These are phyloP conservation scores for Metalampra italica DNA, from an alignment of 2,888 invertebrate species.

Conservation along the genomic window DNA sequence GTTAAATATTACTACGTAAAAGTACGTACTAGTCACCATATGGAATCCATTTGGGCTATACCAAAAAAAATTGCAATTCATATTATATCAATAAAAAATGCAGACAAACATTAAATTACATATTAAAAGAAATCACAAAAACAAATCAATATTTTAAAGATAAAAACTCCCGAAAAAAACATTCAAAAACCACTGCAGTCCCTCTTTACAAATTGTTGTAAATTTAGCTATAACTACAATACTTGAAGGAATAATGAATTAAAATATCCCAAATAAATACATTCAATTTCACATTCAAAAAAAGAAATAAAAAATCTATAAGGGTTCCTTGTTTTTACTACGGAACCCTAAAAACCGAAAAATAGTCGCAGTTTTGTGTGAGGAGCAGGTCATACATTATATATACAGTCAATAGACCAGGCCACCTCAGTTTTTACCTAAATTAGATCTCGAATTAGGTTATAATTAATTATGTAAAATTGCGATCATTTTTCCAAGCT, in stretches of 20 bases:
- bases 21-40: neutral
- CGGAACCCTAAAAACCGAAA: no score
- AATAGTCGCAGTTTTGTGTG: no score
- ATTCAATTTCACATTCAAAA: no score
- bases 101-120: conserved; percentile 9
- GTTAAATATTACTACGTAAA: neutral
- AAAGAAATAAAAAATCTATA: no score
- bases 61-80: conserved; percentile 3
- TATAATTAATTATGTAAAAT: no score
- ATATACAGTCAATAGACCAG: no score
- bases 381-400: no score
- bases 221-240: neutral
- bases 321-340: no score
- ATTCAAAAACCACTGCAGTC: neutral
- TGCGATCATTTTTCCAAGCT: no score
- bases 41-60: conserved; percentile 4
- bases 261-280: neutral
- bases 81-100: conserved; percentile 4
- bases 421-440: no score
- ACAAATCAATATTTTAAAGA: conserved; percentile 13
- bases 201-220: neutral
- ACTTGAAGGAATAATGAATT: neutral
- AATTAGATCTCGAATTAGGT: no score
- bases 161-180: conserved; percentile 6
- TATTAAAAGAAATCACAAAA: conserved; percentile 37